Evolutionary conservation across 2,797 vertebrate species (phyloP), one percentile per base, ranked within the genome.

Genomic region (Oryzias dopingdopingensis): DNA sequence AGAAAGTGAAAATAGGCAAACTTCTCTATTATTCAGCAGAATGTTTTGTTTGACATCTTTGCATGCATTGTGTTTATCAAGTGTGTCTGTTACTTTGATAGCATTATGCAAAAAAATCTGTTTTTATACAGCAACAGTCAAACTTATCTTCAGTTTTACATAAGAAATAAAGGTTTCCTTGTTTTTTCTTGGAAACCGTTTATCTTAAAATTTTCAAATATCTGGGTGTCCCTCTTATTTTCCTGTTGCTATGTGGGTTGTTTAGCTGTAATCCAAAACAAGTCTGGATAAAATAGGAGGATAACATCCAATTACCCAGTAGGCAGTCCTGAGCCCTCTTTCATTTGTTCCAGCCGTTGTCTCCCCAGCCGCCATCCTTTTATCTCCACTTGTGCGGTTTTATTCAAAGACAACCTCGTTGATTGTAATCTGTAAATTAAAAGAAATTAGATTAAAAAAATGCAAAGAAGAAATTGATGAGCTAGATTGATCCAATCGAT

Each of bases 261-360:
- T 65, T 53, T 70, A 43, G 74, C 68, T 65, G 64, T 85, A 79
- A 81, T 87, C 76, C 71, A 77, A 82, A 88, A 82, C 76, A 86
- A 77, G 78, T 70, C 69, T 64, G 32, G 32, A 85, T 82, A 71
- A 85, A 83, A 81, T 68, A 63, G 68, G 69, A 70, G 80, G 75
- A 86, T 87, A 84, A 85, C 85, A 84, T 74, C 81, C 83, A 86
- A 83, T 88, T 84, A 86, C 79, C 82, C 67, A 84, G 69, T 60
- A 73, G 70, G 81, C 73, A 82, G 62, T 72, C 70, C 72, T 56
- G 80, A 83, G 74, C 84, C 79, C 79, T 83, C 70, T 80, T 59
- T 64, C 70, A 70, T 86, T 88, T 84, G 72, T 84, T 80, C 61
- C 65, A 77, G 62, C 63, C 79, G 64, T 81, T 82, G 82, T 82